Conservation (phyloP, 1,140 invertebrate species). For the Agrypnia vestita region DNA sequence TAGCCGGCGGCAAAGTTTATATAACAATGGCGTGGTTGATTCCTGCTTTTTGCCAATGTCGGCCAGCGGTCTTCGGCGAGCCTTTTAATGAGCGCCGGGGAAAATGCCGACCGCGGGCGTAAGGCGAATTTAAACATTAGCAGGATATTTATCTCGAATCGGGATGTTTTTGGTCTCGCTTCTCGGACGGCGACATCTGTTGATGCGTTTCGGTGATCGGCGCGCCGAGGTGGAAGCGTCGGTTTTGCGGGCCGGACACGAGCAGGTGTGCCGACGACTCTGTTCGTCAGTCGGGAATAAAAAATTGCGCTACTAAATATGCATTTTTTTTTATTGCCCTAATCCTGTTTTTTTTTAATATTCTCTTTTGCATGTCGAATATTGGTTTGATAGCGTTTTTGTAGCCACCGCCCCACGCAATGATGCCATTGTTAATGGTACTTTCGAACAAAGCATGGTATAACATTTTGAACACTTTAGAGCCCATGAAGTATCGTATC, state of each 20-base stretch:
- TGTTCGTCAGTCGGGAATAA: no score
- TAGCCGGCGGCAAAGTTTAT: constrained; percentile 32
- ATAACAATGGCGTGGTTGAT: constrained; percentile 29
- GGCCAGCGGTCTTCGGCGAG: neutral
- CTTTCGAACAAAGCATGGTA: no score
- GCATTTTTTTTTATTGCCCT: no score
- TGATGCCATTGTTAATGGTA: no score
- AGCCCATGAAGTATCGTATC: no score
- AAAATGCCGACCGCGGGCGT: neutral
- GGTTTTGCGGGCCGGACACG: neutral
- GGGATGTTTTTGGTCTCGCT: neutral
- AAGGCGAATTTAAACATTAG: neutral
- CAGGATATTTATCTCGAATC: neutral
- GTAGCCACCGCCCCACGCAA: no score
- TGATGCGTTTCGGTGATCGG: neutral
- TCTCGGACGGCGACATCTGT: constrained; percentile 16
- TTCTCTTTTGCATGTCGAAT: no score
- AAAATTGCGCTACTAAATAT: no score
- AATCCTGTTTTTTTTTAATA: no score
- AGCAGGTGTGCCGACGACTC: no score
- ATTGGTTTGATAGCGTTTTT: no score
- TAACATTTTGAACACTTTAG: no score
- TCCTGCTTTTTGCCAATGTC: neutral
- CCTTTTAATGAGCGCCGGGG: neutral
- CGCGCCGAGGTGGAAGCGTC: neutral